A percentile compares a stretch with the other conserved stretches of the same genome.
Conservation (phyloP, 2,888 invertebrate genomes). For the Leptinotarsa peninsularis region DNA sequence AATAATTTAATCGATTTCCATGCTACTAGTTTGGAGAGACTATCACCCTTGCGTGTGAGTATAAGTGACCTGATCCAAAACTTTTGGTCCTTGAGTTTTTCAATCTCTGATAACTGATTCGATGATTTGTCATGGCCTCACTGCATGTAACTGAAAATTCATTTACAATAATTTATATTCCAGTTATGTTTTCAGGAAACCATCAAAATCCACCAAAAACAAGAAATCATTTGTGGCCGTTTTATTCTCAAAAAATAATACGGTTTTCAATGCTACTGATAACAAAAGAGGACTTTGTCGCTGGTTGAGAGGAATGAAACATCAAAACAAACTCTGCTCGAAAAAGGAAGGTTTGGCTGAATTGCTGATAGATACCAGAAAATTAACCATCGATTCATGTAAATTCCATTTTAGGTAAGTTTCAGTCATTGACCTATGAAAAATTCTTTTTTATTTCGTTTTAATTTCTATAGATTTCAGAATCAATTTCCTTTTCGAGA, state of each 20-base stretch:
- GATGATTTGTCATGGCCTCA: too few species aligned
- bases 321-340: conserved; percentile 74
- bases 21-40: too few species aligned
- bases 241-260: conserved; percentile 48
- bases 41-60: too few species aligned
- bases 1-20: too few species aligned
- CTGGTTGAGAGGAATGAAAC: conserved; percentile 71
- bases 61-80: too few species aligned
- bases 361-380: conserved; percentile 66
- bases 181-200: conserved; percentile 31
- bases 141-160: too few species aligned
- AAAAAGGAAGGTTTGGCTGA: conserved; percentile 71
- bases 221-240: conserved; percentile 50
- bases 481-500: too few species aligned
- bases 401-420: conserved; percentile 73
- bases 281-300: conserved; percentile 65
- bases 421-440: neutral
- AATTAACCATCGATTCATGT: conserved; percentile 73
- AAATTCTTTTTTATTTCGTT: too few species aligned
- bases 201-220: conserved; percentile 32
- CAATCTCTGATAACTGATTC: too few species aligned
- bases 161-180: too few species aligned
- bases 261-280: conserved; percentile 42
- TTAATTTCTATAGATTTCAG: too few species aligned
- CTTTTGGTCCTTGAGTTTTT: too few species aligned